These are phyloP conservation scores for Stenchaetothrips biformis DNA, from an alignment of 2,888 invertebrate genomes.

Conservation along the genomic window DNA sequence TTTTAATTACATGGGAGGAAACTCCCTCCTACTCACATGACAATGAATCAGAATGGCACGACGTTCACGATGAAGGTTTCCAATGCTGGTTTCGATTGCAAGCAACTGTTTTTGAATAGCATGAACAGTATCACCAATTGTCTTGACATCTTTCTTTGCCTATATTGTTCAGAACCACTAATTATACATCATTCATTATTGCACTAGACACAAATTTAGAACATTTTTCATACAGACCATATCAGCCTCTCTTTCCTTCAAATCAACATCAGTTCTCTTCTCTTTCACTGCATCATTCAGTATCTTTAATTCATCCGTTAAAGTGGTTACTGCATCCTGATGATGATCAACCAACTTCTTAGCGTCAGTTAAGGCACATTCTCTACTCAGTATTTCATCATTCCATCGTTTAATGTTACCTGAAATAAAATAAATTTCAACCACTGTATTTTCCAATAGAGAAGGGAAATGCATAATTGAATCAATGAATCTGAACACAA, in stretches of 20 bases:
- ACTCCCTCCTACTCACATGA: neutral
- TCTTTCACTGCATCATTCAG: neutral
- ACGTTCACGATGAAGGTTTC: neutral
- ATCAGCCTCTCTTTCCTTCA: too few species aligned
- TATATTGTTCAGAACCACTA: neutral
- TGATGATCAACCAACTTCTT: neutral
- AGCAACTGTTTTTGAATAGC: neutral
- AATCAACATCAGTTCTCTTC: neutral
- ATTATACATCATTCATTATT: neutral
- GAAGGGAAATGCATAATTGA: too few species aligned
- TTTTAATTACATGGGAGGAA: neutral
- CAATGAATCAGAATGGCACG: neutral
- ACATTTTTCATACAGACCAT: too few species aligned
- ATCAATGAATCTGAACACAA: constrained; percentile 40
- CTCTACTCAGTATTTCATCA: neutral
- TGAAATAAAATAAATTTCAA: neutral
- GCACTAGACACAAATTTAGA: too few species aligned
- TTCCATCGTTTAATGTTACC: neutral
- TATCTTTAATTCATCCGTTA: neutral
- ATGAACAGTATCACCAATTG: neutral
- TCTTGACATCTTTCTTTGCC: neutral
- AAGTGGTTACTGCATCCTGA: neutral
- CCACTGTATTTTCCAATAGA: too few species aligned
- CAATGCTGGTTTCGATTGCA: neutral
- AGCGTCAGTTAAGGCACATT: neutral